Conservation (phyloP, 2,888 invertebrate species). For the Andricus curvator region DNA sequence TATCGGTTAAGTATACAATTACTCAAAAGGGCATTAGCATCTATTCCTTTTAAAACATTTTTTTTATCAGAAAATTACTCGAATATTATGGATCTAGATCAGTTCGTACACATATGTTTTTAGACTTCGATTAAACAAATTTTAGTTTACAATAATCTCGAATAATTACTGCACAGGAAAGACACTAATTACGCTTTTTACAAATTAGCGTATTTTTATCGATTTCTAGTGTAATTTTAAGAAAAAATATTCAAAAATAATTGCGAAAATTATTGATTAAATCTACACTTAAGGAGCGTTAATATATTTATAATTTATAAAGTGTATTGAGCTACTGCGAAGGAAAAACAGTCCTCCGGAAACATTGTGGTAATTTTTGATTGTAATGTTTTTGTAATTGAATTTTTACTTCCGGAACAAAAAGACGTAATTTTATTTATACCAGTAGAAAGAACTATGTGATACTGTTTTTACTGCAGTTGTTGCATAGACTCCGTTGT, state of each 20-base stretch:
- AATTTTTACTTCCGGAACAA: conserved; percentile 5
- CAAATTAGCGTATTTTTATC: neutral
- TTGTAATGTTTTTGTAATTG: neutral
- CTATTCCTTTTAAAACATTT: neutral
- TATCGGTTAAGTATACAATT: neutral
- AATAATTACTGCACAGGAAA: neutral
- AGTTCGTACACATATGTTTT: neutral
- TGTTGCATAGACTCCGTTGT: conserved; percentile 9
- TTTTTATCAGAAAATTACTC: neutral
- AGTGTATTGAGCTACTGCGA: conserved; percentile 42
- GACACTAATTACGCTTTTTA: neutral
- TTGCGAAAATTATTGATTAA: neutral
- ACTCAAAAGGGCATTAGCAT: neutral
- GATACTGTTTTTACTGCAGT: conserved; percentile 38
- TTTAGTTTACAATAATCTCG: neutral
- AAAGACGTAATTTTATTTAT: conserved; percentile 24
- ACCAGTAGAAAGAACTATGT: conserved; percentile 15
- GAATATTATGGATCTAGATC: neutral
- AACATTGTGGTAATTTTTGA: neutral
- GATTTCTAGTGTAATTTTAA: neutral
- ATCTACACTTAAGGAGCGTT: conserved; percentile 27
- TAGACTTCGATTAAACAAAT: neutral
- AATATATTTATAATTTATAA: conserved; percentile 45
- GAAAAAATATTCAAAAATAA: conserved; percentile 22
- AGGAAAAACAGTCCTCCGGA: conserved; percentile 34